Base-by-base conservation (phyloP, 2,797 vertebrate species). In the Protonibea diacanthus region DNA sequence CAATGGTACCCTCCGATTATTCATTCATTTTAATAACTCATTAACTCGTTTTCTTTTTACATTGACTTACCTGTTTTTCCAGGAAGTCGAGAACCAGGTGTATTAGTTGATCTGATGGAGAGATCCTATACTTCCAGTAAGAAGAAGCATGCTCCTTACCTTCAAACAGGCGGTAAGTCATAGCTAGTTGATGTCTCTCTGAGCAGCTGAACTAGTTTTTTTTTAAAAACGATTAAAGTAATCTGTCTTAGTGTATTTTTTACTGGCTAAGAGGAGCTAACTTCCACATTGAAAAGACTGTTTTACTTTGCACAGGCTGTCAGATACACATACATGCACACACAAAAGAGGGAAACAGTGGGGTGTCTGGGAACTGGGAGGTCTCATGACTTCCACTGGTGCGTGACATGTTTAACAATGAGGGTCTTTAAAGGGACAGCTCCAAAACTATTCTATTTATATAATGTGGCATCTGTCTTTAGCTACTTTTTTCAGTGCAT, bases 81-180 rank as follows among this genome's bases (percentile, higher is more conserved):
- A 96, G 52, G 64, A 95, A 97, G 78, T 74, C 29, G 6, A 97
- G 66, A 62, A 96, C 89, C 13, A 85, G 67, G 60, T 88, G 80
- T 33, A 93, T 86, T 7, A 97, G 90, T 23, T 94, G 88, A 49
- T 93, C 60, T 6, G 96, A 90, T 0, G 96, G 96, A 0, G 92
- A 89, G 67, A 96, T 82, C 70, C 96, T 86, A 84, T 95, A 96
- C 60, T 93, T 96, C 91, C 94, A 93, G 74, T 97, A 97, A 21
- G 86, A 62, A 0, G 90, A 89, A 0, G 95, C 95, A 0, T 97
- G 95, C 2, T 91, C 77, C 51, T 74, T 94, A 5, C 88, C 95
- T 79, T 97, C 95, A 48, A 95, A 97, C 85, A 96, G 85, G 44
- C 94, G 93, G 18, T 90, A 33, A 61, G 95, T 68, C 96, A 96